Percentiles rank a stretch among this genome's conserved stretches.
Evolutionary conservation across 1,140 invertebrate species (phyloP).

Genomic region (Tetramorium simillimum): DNA sequence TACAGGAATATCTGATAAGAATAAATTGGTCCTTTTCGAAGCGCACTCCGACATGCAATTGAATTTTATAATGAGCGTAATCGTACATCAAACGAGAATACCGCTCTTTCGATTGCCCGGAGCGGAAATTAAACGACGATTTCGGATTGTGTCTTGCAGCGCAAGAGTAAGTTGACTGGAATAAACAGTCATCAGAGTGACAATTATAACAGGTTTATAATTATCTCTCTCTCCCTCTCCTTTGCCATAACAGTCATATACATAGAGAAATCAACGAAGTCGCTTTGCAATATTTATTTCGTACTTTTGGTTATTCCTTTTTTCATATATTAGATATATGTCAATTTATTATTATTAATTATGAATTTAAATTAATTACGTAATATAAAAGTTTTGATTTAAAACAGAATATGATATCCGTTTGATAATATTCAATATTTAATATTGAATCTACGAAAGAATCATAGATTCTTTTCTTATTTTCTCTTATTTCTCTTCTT

Average conservation of each 20-base stretch:
- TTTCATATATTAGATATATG: background rate
- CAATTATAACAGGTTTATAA: background rate
- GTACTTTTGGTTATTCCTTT: background rate
- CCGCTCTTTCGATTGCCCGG: background rate
- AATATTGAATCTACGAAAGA: background rate
- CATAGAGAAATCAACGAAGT: background rate
- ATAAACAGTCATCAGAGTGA: background rate
- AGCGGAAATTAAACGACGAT: background rate
- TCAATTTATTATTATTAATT: background rate
- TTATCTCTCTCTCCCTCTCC: too few species aligned
- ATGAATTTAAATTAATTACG: background rate
- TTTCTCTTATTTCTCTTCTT: background rate
- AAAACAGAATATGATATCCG: too few species aligned
- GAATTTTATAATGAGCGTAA: constrained; percentile 38
- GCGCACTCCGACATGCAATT: background rate
- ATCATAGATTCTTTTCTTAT: too few species aligned
- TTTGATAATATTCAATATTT: background rate
- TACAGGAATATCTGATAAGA: constrained; percentile 49
- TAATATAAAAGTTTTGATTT: background rate
- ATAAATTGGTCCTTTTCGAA: constrained; percentile 14
- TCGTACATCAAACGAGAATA: constrained; percentile 9
- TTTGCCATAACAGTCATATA: background rate
- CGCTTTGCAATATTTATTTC: background rate
- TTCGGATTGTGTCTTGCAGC: background rate
- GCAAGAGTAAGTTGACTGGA: background rate